A percentile compares a stretch with the other conserved stretches of the same genome.
Conservation (phyloP, 2,113 vertebrate genomes). For the Paradoxurus hermaphroditus region DNA sequence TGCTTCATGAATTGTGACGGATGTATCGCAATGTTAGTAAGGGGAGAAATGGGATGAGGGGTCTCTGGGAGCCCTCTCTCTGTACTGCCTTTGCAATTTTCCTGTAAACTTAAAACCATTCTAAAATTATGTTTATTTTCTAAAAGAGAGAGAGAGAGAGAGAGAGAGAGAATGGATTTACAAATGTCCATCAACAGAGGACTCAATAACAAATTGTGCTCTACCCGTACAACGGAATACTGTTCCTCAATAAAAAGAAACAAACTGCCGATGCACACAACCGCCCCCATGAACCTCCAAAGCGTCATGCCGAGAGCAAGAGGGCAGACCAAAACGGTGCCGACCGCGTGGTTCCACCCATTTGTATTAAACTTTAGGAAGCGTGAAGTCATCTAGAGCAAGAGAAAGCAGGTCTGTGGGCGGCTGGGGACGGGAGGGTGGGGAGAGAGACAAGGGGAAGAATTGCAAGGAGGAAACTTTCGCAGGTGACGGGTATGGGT, state of each 20-base stretch:
- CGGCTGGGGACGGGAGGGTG: too few relatives aligned
- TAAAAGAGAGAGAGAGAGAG: not conserved
- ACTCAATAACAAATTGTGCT: not conserved
- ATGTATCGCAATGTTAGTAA: not conserved
- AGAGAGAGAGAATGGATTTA: not conserved
- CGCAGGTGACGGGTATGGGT: not conserved
- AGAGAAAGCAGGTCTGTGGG: not conserved
- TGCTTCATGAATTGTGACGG: not conserved
- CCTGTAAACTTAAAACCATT: not conserved
- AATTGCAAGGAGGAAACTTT: not conserved
- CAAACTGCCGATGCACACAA: not conserved
- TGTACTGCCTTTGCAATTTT: not conserved
- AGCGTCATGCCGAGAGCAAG: too few relatives aligned
- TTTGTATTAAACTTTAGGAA: not conserved
- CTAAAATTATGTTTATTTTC: not conserved
- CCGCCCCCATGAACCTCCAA: not conserved
- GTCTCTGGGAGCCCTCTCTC: not conserved
- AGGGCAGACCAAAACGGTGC: not conserved
- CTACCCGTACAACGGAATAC: not conserved
- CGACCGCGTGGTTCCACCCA: not conserved
- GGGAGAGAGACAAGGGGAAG: not conserved
- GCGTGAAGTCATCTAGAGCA: not conserved
- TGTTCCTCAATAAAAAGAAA: not conserved
- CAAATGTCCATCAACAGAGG: not conserved
- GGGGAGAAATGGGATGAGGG: not conserved